A percentile compares a stretch with the other conserved stretches of the same genome.
phyloP scores from a whole-genome alignment of 1,140 invertebrate genomes.

The Drosophila teissieri region DNA sequence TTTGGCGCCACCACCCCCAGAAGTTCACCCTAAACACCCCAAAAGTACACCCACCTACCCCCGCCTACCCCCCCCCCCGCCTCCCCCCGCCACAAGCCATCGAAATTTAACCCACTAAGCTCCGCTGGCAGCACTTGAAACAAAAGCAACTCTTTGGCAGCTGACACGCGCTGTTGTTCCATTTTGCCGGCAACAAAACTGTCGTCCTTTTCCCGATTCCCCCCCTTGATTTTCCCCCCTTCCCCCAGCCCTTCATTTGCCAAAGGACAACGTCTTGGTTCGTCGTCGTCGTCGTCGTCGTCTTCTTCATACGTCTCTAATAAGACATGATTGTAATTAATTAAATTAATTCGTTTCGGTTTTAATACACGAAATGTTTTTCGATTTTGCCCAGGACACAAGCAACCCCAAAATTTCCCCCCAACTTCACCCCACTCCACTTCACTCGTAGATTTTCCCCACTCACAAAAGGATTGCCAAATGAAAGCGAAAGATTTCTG shows the following conservation, averaged over 20 bases:
- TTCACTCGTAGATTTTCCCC: not conserved
- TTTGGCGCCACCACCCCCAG: slow-evolving; percentile 46
- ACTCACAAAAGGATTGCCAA: slow-evolving; percentile 79
- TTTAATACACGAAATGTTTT: slow-evolving; percentile 85
- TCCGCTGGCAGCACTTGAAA: slow-evolving; percentile 65
- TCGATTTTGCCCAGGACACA: slow-evolving; percentile 67
- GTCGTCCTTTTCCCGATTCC: slow-evolving; percentile 19
- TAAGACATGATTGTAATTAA: slow-evolving; percentile 85
- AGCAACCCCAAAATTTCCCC: not conserved
- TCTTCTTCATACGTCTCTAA: slow-evolving; percentile 82
- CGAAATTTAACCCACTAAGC: slow-evolving; percentile 34
- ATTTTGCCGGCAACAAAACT: slow-evolving; percentile 49
- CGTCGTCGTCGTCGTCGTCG: slow-evolving; percentile 17
- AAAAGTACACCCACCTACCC: not conserved
- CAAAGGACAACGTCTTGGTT: too few species aligned
- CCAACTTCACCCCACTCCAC: too few species aligned
- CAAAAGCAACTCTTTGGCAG: slow-evolving; percentile 75
- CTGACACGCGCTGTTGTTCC: slow-evolving; percentile 57
- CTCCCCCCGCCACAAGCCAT: not conserved
- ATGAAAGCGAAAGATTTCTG: slow-evolving; percentile 81
- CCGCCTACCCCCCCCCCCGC: too few species aligned
- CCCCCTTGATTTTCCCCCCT: not conserved
- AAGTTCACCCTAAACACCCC: not conserved
- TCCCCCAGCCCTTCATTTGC: not conserved
- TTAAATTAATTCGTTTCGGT: slow-evolving; percentile 85